These are phyloP conservation scores for Hybognathus amarus DNA, from an alignment of 2,797 vertebrate genomes.

Conservation along the genomic window DNA sequence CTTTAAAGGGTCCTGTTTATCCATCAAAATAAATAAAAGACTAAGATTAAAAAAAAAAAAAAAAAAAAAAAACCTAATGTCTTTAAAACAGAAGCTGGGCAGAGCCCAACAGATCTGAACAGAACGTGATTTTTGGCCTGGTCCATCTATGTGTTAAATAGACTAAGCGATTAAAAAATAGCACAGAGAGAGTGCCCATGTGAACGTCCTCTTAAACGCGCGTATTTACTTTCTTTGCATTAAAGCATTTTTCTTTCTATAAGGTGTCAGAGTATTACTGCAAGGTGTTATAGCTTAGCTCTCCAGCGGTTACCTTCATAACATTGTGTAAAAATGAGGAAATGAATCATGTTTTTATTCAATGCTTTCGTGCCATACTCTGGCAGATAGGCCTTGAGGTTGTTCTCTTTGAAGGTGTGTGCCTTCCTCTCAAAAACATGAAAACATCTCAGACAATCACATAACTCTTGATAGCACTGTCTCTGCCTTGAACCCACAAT, in stretches of 20 bases:
- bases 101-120: neutral
- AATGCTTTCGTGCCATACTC: neutral
- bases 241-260: conserved; percentile 2
- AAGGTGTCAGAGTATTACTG: conserved; percentile 8
- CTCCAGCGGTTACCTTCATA: conserved; percentile 16
- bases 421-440: conserved; percentile 37
- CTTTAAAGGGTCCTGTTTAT: neutral
- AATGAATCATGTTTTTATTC: conserved; percentile 38
- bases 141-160: conserved; percentile 11
- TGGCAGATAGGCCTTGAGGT: conserved; percentile 33
- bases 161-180: neutral
- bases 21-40: neutral
- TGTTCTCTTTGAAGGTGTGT: conserved; percentile 31
- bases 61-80: no score
- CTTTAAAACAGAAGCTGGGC: neutral
- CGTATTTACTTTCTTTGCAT: conserved; percentile 19
- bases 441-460: conserved; percentile 52
- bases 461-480: conserved; percentile 58
- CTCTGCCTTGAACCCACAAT: conserved; percentile 62
- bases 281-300: conserved; percentile 8
- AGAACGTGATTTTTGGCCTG: neutral
- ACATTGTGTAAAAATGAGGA: conserved; percentile 21
- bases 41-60: neutral
- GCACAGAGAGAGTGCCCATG: neutral
- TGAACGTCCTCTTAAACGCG: neutral